A percentile compares a stretch with the other conserved stretches of the same genome.
These are phyloP conservation scores for Apodemus speciosus DNA, from an alignment of 2,113 vertebrate genomes.

Conservation along the genomic window DNA sequence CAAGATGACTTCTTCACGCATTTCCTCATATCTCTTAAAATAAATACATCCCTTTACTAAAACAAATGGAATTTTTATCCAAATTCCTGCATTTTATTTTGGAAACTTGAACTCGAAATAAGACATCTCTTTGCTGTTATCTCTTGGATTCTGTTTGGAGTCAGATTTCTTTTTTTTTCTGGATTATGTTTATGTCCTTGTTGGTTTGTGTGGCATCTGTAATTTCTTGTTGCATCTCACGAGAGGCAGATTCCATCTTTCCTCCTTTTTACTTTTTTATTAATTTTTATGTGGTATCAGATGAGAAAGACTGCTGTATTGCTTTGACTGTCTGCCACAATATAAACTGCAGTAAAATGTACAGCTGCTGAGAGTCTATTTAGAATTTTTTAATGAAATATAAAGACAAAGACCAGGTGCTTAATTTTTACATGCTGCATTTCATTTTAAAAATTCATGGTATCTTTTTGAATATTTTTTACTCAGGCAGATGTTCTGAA, in stretches of 20 bases:
- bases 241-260: constrained; percentile 36
- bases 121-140: constrained; percentile 9
- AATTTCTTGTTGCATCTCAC: constrained; percentile 49
- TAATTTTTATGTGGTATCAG: constrained; percentile 72
- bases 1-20: background rate
- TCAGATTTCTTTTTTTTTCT: background rate
- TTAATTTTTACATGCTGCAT: constrained; percentile 80
- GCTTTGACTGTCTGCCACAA: constrained; percentile 73
- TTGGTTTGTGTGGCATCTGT: constrained; percentile 38
- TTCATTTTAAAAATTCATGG: constrained; percentile 82
- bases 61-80: constrained; percentile 30
- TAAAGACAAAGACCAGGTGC: constrained; percentile 80
- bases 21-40: constrained; percentile 32
- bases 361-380: constrained; percentile 78
- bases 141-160: constrained; percentile 39
- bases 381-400: constrained; percentile 80
- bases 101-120: constrained; percentile 17
- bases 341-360: constrained; percentile 77
- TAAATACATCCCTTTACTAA: constrained; percentile 14
- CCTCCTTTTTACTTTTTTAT: constrained; percentile 2
- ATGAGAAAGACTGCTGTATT: constrained; percentile 64
- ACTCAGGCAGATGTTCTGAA: constrained; percentile 80
- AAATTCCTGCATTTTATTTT: constrained; percentile 52
- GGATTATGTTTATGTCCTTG: constrained; percentile 16
- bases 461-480: constrained; percentile 82